Evolutionary conservation across 2,797 vertebrate genomes (phyloP).

Genomic region (Sphenopsis melanotis): DNA sequence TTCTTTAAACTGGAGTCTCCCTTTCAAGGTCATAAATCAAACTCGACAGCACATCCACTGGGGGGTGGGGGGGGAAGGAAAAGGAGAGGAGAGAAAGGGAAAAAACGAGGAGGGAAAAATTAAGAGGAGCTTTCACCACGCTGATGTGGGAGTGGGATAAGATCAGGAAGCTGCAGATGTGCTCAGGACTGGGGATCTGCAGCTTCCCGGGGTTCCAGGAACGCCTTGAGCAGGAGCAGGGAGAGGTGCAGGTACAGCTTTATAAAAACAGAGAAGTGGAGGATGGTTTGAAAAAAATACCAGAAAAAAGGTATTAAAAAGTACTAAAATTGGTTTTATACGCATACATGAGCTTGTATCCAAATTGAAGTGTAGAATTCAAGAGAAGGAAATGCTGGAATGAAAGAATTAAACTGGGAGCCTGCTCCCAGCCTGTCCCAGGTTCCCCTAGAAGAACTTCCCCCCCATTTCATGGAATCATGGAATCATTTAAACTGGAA

Average conservation of each 20-base stretch:
- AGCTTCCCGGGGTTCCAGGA: neutral
- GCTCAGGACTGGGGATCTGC: neutral
- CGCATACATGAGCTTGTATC: fast-evolving
- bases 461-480: neutral
- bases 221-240: neutral
- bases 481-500: neutral
- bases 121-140: neutral
- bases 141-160: neutral
- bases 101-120: neutral
- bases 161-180: neutral
- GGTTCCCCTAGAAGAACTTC: neutral
- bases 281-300: fast-evolving
- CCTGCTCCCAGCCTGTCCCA: neutral
- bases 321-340: neutral
- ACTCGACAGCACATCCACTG: slow-evolving; percentile 31
- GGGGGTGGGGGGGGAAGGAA: neutral
- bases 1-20: slow-evolving; percentile 51
- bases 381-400: neutral
- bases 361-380: fast-evolving
- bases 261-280: neutral
- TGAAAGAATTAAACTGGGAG: neutral
- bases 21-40: slow-evolving; percentile 59
- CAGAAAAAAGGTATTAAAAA: neutral
- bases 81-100: neutral
- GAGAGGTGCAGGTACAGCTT: neutral